Base-by-base conservation (phyloP, 2,797 vertebrate genomes). In the Staurois parvus region DNA sequence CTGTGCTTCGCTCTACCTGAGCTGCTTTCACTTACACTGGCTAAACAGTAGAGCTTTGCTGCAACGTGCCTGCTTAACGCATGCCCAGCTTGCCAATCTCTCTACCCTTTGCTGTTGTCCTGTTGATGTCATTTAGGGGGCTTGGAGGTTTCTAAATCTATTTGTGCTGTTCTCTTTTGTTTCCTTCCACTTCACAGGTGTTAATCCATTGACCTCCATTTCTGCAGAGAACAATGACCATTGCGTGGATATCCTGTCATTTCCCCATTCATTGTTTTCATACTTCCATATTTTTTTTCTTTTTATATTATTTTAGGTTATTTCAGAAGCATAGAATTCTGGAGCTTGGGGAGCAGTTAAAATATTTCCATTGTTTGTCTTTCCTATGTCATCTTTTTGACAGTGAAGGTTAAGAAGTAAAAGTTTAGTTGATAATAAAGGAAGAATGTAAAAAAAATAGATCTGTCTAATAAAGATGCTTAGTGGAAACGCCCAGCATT, bases 181-280 rank as follows among this genome's bases (percentile, higher is more conserved):
- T 87, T 77, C 85, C 75, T 87, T 72, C 81, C 85, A 75, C 72
- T 79, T 26, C 75, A 59, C 80, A 83, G 85, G 80, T 83, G 80
- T 83, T 78, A 78, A 73, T 66, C 64, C 80, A 82, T 83, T 86
- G 85, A 86, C 85, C 85, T 86, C 62, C 85, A 86, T 86, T 83
- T 77, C 79, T 72, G 74, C 80, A 72, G 85, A 83, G 77, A 83
- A 79, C 85, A 83, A 83, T 86, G 76, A 59, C 59, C 85, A 87
- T 87, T 68, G 80, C 77, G 56, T 74, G 81, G 81, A 83, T 73
- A 79, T 87, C 80, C 75, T 79, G 59, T 73, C 85, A 87, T 83
- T 73, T 76, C 70, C 66, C 62, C 37, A 30, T 73, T 52, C 79
- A 82, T 83, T 87, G 80, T 87, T 87, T 79, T 83, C 85, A 76